Evolutionary conservation across 2,888 invertebrate species (phyloP).

Genomic region (Standfussiana lucernea): DNA sequence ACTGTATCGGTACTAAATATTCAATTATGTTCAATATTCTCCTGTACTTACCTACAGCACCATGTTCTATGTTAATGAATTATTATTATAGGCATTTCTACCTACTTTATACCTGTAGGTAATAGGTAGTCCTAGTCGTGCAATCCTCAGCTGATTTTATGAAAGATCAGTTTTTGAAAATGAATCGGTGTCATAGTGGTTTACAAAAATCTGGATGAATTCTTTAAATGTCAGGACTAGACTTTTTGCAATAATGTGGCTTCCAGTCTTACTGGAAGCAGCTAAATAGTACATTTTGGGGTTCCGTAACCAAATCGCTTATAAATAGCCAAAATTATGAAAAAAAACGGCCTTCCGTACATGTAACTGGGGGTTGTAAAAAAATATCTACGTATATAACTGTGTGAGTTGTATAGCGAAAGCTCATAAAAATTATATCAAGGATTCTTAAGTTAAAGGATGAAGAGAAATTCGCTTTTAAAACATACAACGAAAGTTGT

Average conservation of each 20-base stretch:
- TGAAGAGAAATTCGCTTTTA: background rate
- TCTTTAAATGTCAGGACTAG: background rate
- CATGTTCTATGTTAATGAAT: background rate
- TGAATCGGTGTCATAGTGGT: background rate
- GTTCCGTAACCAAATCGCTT: no score
- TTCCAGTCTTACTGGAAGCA: background rate
- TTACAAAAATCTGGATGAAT: background rate
- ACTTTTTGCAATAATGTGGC: background rate
- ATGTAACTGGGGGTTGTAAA: no score
- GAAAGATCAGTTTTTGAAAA: background rate
- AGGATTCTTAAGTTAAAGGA: no score
- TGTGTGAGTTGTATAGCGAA: no score
- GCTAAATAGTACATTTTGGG: no score
- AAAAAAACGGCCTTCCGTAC: no score
- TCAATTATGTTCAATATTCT: background rate
- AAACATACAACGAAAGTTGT: background rate
- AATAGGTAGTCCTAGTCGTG: no score
- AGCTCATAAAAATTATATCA: no score
- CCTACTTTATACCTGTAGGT: background rate
- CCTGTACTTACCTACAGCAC: background rate
- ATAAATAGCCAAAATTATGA: no score
- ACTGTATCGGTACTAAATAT: constrained; percentile 83
- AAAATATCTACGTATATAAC: no score
- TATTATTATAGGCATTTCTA: background rate
- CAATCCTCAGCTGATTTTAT: background rate